These are phyloP conservation scores for Nasonia giraulti DNA, from an alignment of 1,140 invertebrate species.

Conservation along the genomic window DNA sequence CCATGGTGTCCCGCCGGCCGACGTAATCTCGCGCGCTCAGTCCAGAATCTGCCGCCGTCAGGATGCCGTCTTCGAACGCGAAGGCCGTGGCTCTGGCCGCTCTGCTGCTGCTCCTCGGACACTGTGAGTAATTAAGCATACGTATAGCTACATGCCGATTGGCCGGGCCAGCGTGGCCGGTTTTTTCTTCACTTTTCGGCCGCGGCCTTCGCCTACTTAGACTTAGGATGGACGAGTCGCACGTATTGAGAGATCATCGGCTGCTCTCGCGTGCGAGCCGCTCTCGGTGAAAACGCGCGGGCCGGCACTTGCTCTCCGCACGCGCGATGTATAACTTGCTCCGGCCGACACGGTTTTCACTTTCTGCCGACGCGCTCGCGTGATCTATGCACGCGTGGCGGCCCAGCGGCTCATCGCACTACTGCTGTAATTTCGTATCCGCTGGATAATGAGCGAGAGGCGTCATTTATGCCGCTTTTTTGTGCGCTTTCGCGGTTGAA, in stretches of 20 bases:
- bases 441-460: too few species aligned
- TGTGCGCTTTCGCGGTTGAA: too few species aligned
- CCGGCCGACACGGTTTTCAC: neutral
- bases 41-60: neutral
- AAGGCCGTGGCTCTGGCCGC: neutral
- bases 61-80: neutral
- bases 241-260: too few species aligned
- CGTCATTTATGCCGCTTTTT: too few species aligned
- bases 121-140: neutral
- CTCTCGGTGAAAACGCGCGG: too few species aligned
- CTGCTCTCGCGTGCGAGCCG: too few species aligned
- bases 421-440: too few species aligned
- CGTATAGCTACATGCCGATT: neutral
- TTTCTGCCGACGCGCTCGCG: neutral
- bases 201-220: slow-evolving; percentile 53
- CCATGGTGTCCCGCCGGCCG: neutral
- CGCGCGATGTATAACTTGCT: neutral
- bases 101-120: slow-evolving; percentile 14
- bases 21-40: neutral
- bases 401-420: neutral
- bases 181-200: slow-evolving; percentile 16
- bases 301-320: too few species aligned
- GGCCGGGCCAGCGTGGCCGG: neutral
- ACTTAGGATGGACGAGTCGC: too few species aligned
- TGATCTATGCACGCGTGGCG: neutral